Evolutionary conservation across 2,113 vertebrate genomes (phyloP).

Genomic region (Anser cygnoides): DNA sequence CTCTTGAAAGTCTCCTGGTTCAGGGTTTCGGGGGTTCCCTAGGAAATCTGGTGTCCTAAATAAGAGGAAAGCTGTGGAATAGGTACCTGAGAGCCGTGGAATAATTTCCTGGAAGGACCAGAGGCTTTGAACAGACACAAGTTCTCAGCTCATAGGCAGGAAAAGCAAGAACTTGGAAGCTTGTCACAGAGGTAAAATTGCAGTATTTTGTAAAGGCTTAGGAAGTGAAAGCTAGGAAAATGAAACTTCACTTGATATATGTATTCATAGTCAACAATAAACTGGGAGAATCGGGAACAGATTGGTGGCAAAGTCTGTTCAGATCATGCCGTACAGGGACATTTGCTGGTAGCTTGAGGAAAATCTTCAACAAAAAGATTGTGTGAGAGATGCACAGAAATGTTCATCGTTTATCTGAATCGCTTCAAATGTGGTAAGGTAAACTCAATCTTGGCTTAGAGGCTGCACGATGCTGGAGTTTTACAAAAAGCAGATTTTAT

Average conservation of each 20-base stretch:
- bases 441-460: background rate
- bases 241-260: background rate
- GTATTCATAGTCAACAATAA: background rate
- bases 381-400: background rate
- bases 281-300: background rate
- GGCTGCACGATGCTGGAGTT: background rate
- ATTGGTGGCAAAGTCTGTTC: background rate
- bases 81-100: background rate
- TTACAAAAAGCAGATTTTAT: background rate
- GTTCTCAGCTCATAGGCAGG: background rate
- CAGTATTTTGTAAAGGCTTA: background rate
- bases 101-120: background rate
- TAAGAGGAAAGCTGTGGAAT: background rate
- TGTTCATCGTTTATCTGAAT: background rate
- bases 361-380: background rate
- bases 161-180: background rate
- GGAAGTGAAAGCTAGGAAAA: background rate
- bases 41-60: background rate
- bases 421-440: background rate
- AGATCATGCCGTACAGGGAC: background rate
- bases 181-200: background rate
- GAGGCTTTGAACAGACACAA: background rate
- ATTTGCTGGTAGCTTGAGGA: background rate
- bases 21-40: accelerated
- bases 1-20: background rate